Percentiles rank a stretch among this genome's conserved stretches.
phyloP scores from a whole-genome alignment of 1,140 invertebrate genomes.

The Papilio helenus region DNA sequence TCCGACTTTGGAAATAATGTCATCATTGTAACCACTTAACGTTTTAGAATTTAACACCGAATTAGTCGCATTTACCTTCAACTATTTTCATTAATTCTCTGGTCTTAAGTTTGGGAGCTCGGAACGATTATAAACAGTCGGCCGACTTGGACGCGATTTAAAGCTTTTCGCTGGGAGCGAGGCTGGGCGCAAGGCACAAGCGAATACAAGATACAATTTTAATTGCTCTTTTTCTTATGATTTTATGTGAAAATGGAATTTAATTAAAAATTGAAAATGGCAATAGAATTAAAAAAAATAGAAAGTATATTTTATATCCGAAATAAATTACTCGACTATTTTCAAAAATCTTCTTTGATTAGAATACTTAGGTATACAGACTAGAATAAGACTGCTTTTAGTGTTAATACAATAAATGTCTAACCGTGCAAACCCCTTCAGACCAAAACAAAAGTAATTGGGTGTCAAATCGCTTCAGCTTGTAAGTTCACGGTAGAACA shows the following conservation, averaged over 20 bases:
- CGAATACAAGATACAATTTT: not conserved
- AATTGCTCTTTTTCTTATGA: too few relatives aligned
- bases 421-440: too few relatives aligned
- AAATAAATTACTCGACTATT: too few relatives aligned
- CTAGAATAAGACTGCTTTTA: too few relatives aligned
- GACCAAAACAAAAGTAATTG: not conserved
- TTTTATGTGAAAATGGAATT: too few relatives aligned
- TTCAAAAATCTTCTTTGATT: too few relatives aligned
- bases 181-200: slow-evolving; percentile 37
- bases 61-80: slow-evolving; percentile 25
- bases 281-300: too few relatives aligned
- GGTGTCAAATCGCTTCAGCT: slow-evolving; percentile 31
- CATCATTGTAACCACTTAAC: slow-evolving; percentile 4
- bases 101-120: slow-evolving; percentile 34
- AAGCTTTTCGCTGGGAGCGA: slow-evolving; percentile 27
- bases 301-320: too few relatives aligned
- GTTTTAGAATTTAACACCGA: slow-evolving; percentile 19
- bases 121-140: slow-evolving; percentile 38
- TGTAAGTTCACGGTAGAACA: slow-evolving; percentile 42
- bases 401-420: too few relatives aligned
- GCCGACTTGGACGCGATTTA: slow-evolving; percentile 31
- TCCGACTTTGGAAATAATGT: not conserved
- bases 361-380: too few relatives aligned
- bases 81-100: slow-evolving; percentile 38
- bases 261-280: too few relatives aligned